A percentile compares a stretch with the other conserved stretches of the same genome.
Conservation (phyloP, 2,113 vertebrate species). For the Connochaetes taurinus region DNA sequence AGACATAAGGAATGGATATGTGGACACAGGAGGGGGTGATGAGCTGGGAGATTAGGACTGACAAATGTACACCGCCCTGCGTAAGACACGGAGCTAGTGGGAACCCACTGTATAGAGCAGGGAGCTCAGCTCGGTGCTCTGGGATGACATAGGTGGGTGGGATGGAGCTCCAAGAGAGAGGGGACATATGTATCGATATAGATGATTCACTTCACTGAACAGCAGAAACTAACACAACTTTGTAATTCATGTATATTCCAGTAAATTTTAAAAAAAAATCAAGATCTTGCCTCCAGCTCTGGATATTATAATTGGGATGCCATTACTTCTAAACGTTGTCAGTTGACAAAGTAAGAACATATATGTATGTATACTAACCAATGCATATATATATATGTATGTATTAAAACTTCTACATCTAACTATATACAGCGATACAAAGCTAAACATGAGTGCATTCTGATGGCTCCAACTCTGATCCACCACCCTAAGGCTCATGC, state of each 20-base stretch:
- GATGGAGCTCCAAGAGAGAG: neutral
- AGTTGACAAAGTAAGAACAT: neutral
- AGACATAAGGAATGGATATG: neutral
- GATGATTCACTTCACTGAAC: neutral
- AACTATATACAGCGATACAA: too few species aligned
- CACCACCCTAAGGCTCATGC: neutral
- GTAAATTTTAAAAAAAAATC: neutral
- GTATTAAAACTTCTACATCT: neutral
- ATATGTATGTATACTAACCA: accelerated
- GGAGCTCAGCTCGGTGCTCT: neutral
- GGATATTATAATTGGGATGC: neutral
- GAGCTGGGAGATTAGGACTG: neutral
- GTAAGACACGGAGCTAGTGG: neutral
- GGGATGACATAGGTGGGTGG: neutral
- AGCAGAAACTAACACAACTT: neutral
- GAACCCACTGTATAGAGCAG: neutral
- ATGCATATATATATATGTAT: neutral
- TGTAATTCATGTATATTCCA: neutral
- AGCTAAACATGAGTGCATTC: neutral
- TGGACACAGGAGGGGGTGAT: neutral
- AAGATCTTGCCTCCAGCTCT: neutral
- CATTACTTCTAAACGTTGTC: neutral
- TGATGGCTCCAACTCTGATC: neutral
- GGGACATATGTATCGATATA: neutral
- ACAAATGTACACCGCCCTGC: neutral